A percentile compares a stretch with the other conserved stretches of the same genome.
Conservation (phyloP, 2,888 invertebrate genomes). For the Tachina fera region DNA sequence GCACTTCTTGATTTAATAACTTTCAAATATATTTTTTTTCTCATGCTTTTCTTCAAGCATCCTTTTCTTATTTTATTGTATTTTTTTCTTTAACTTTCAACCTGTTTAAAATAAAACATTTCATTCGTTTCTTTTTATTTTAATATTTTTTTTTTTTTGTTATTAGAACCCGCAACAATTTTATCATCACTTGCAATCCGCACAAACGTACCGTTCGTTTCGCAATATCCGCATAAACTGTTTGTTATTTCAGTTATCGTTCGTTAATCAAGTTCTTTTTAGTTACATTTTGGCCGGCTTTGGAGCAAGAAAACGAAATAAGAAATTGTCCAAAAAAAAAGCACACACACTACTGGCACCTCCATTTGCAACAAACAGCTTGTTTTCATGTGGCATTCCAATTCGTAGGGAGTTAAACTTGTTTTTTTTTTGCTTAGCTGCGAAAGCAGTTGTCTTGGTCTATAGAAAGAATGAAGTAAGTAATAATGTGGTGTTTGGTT, state of each 20-base stretch:
- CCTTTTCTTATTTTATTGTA: neutral
- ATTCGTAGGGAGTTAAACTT: conserved; percentile 65
- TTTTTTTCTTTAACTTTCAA: neutral
- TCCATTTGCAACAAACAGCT: conserved; percentile 49
- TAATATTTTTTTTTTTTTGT: neutral
- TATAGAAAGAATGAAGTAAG: neutral
- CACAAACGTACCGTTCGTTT: conserved; percentile 77
- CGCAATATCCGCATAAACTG: conserved; percentile 80
- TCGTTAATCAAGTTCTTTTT: conserved; percentile 64
- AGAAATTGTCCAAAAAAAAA: conserved; percentile 19
- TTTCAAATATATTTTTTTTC: conserved; percentile 22
- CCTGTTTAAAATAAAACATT: conserved; percentile 16
- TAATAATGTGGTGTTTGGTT: conserved; percentile 12
- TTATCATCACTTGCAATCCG: conserved; percentile 62
- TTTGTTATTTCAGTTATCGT: conserved; percentile 75
- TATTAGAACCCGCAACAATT: conserved; percentile 23
- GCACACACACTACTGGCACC: conserved; percentile 42
- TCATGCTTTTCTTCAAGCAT: neutral
- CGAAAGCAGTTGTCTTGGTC: conserved; percentile 19
- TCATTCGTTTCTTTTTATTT: conserved; percentile 10
- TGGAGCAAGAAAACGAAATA: conserved; percentile 36
- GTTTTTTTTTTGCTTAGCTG: conserved; percentile 49
- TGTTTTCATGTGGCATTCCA: conserved; percentile 44
- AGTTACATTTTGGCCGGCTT: conserved; percentile 57
- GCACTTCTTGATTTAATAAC: conserved; percentile 5